phyloP scores from a whole-genome alignment of 2,113 vertebrate species.

The Mungos mungo region DNA sequence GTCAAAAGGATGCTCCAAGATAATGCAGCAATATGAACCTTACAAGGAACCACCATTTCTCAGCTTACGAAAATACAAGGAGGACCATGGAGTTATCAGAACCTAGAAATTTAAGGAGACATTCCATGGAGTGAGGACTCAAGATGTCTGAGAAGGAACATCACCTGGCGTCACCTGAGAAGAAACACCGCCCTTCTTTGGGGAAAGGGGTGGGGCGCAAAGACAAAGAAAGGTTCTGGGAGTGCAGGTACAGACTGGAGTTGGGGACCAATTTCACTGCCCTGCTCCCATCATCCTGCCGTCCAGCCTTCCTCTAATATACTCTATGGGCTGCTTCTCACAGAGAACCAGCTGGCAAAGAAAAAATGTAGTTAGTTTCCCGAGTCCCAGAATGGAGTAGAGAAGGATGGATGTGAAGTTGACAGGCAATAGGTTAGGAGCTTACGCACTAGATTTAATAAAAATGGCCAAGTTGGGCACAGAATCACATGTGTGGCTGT shows the following conservation, averaged over 20 bases:
- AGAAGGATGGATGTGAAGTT: not conserved
- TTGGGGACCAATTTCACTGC: rapidly evolving
- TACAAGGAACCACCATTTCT: not conserved
- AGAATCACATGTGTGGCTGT: rapidly evolving
- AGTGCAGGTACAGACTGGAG: rapidly evolving
- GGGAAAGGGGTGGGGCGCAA: rapidly evolving
- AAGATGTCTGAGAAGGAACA: not conserved
- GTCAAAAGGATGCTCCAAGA: not conserved
- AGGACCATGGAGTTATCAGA: not conserved
- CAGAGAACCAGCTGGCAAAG: not conserved
- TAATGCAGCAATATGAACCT: not conserved
- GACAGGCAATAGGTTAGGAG: not conserved
- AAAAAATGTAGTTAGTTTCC: not conserved
- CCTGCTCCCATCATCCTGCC: not conserved
- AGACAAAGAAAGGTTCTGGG: not conserved
- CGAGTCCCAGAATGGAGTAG: not conserved
- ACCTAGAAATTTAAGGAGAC: not conserved
- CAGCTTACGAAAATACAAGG: not conserved
- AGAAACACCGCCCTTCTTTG: too few relatives aligned
- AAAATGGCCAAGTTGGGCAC: not conserved
- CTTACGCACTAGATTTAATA: not conserved
- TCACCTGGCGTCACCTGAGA: not conserved
- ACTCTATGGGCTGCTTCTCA: not conserved
- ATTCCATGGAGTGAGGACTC: not conserved
- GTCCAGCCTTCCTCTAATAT: not conserved